Conservation (phyloP, 2,888 invertebrate species). For the Noctuana brunneofusca region DNA sequence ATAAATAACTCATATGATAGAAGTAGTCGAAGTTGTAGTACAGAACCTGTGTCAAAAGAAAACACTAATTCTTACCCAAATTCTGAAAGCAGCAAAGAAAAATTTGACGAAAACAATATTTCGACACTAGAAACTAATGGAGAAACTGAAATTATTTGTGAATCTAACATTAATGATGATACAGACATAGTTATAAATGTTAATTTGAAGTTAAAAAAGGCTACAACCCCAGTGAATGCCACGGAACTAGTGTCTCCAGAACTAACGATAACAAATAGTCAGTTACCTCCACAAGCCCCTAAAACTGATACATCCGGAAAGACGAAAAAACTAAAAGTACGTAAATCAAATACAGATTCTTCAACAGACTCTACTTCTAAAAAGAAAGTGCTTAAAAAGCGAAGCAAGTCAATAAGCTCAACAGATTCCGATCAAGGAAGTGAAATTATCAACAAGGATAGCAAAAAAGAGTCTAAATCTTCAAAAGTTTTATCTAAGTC, state of each 20-base stretch:
- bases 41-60: slow-evolving; percentile 62
- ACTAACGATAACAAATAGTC: slow-evolving; percentile 69
- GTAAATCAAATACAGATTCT: slow-evolving; percentile 70
- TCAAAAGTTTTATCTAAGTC: slow-evolving; percentile 54
- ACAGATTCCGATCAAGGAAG: slow-evolving; percentile 68
- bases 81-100: slow-evolving; percentile 51
- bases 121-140: slow-evolving; percentile 50
- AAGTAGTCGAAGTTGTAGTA: slow-evolving; percentile 67
- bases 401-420: slow-evolving; percentile 74
- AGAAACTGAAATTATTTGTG: slow-evolving; percentile 58
- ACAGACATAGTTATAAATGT: slow-evolving; percentile 74
- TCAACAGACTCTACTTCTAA: slow-evolving; percentile 64
- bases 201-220: slow-evolving; percentile 72
- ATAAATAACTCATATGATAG: slow-evolving; percentile 57
- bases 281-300: slow-evolving; percentile 78
- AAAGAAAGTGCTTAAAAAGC: slow-evolving; percentile 69
- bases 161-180: slow-evolving; percentile 67
- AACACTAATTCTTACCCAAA: slow-evolving; percentile 46
- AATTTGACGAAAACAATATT: slow-evolving; percentile 39
- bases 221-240: slow-evolving; percentile 55
- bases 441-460: slow-evolving; percentile 56
- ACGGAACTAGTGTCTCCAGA: slow-evolving; percentile 69
- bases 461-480: slow-evolving; percentile 42
- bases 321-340: slow-evolving; percentile 65
- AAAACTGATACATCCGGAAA: slow-evolving; percentile 64